Evolutionary conservation across 2,888 invertebrate species (phyloP), one percentile per base, ranked within the genome.

Genomic region (Agriopis marginaria): DNA sequence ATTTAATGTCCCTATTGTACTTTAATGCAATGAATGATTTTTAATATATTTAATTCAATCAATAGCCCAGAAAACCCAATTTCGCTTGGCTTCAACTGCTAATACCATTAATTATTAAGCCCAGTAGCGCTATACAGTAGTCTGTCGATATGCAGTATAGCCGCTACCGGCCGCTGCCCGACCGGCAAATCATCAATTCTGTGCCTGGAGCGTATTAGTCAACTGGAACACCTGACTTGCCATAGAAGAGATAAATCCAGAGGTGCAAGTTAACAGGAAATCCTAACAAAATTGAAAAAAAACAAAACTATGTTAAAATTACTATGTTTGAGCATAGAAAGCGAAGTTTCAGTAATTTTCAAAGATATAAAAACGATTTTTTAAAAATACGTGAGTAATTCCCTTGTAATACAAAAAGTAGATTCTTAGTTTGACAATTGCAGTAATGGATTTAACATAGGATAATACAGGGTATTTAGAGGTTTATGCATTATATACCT

Each of bases 181-280:
- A n/a, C 54, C 42, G 49, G 62, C 62, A 23, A 58, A 54, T 58
- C 69, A 66, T 70, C 66, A 66, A 70, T 70, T 58, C 49, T 10
- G 47, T 14, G 70, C 66, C 65, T 32, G 32, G 39, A 44, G 70
- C 68, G 44, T 42, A 70, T 66, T 63, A 63, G 66, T 66, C 70
- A 65, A 51, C 42, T 40, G 23, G 63, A 59, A 42, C 66, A 67
- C 68, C 67, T 63, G 62, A 44, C 42, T 49, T 45, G 50, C n/a
- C 50, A 56, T 14, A 44, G 39, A 54, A 47, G 10, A 40, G n/a
- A 23, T 42, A 42, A 23, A 23, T 51, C 58, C 32, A 44, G 44
- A 60, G 14, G 14, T 1, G 12, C n/a, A 23, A 59, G 47, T 42
- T 4, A 58, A 9, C 51, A 11, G 11, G 2, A 17, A n/a, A 9